Evolutionary conservation across 2,888 invertebrate species (phyloP).

Genomic region (Arrhopalites spinosus): DNA sequence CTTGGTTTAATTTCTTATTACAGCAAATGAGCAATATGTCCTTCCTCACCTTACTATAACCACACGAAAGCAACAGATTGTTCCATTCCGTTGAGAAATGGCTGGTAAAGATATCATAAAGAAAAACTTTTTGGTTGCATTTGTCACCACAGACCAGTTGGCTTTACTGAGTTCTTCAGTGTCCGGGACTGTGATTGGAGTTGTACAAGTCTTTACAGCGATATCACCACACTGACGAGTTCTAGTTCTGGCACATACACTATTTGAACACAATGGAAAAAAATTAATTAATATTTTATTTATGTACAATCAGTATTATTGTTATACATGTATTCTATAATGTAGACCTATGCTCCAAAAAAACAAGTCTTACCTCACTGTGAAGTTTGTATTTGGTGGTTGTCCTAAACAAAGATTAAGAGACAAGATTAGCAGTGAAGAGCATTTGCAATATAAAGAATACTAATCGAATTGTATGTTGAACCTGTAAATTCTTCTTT

Average conservation of each 20-base stretch:
- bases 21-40: no score
- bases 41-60: no score
- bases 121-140: slow-evolving; percentile 65
- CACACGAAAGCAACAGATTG: slow-evolving; percentile 81
- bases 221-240: slow-evolving; percentile 74
- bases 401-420: no score
- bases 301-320: no score
- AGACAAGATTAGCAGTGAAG: no score
- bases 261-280: no score
- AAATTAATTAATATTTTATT: no score
- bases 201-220: slow-evolving; percentile 69
- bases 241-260: slow-evolving; percentile 76
- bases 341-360: no score
- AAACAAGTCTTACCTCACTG: slow-evolving; percentile 68
- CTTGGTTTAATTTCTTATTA: no score
- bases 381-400: slow-evolving; percentile 82
- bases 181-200: slow-evolving; percentile 74
- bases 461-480: no score
- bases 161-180: slow-evolving; percentile 63
- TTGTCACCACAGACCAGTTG: slow-evolving; percentile 59
- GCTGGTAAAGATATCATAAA: slow-evolving; percentile 73
- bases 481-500: slow-evolving; percentile 68
- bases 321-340: no score
- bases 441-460: no score
- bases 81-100: slow-evolving; percentile 82